Percentiles rank a stretch among this genome's conserved stretches.
Conservation (phyloP, 1,140 invertebrate genomes). For the Conus betulinus region DNA sequence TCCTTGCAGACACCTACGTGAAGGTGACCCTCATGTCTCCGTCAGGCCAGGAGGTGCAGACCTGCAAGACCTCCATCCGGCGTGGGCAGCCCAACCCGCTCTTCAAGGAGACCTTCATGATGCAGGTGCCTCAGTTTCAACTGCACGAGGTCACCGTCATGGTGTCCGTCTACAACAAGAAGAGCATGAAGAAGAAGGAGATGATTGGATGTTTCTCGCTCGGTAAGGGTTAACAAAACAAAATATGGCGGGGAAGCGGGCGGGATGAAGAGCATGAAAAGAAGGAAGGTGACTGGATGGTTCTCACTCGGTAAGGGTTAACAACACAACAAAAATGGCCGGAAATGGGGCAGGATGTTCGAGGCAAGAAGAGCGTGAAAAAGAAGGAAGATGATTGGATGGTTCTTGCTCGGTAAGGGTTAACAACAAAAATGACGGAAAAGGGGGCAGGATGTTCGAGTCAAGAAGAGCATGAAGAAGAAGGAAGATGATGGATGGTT, state of each 20-base stretch:
- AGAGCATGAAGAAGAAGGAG: slow-evolving; percentile 96
- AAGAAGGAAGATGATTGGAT: slow-evolving; percentile 92
- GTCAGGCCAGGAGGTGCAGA: slow-evolving; percentile 92
- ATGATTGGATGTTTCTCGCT: slow-evolving; percentile 96
- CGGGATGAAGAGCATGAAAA: no score
- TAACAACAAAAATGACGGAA: no score
- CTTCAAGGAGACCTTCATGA: slow-evolving; percentile 97
- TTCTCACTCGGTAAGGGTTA: slow-evolving; percentile 84
- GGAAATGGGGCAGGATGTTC: no score
- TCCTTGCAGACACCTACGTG: slow-evolving; percentile 87
- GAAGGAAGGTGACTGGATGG: slow-evolving; percentile 95
- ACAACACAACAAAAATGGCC: no score
- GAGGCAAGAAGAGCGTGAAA: no score
- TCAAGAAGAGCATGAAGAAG: no score
- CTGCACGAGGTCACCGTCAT: slow-evolving; percentile 95
- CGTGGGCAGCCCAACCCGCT: slow-evolving; percentile 95
- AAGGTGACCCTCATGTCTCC: slow-evolving; percentile 93
- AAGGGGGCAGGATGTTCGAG: no score
- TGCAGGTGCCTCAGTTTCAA: slow-evolving; percentile 96
- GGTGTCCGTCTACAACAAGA: slow-evolving; percentile 93
- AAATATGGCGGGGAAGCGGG: no score
- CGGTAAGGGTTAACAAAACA: slow-evolving; percentile 71
- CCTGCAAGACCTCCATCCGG: slow-evolving; percentile 92
- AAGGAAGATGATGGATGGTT: slow-evolving; percentile 98
- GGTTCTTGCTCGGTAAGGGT: slow-evolving; percentile 87